Base-by-base conservation (phyloP, 2,888 invertebrate genomes). In the Flabesymbios commensalis region DNA sequence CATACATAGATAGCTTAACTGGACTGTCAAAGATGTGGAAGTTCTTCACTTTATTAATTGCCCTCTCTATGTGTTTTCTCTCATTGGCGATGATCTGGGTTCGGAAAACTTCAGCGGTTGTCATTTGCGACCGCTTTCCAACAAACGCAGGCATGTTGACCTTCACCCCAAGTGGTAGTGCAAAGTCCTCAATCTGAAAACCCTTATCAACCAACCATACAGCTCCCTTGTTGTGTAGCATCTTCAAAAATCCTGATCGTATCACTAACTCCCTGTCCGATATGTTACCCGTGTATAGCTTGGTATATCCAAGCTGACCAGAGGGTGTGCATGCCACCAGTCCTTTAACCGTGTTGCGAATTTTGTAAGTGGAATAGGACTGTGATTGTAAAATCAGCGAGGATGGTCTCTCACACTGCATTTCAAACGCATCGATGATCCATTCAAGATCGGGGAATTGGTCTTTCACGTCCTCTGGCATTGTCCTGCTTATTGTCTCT, bases 341-440 rank as follows among this genome's bases (percentile, higher is more conserved):
- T 3, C 36, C 48, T 45, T 55, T 60, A 4, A 43, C 45, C 5
- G 60, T 60, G 28, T 55, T 55, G 29, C 54, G 28, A 26, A 54
- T 60, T 47, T 47, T 60, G 48, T 60, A 55, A 26, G 14, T 60
- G 5, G 31, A 57, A 28, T 57, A 57, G 3, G 47, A 32, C 19
- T 57, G 2, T 31, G 47, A 57, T 10, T 57, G 57, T n/a, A 47
- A 29, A 7, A 32, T 19, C 32, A 29, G 22, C 5, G 47, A 57
- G 22, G 31, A n/a, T 47, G 57, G 57, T 24, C 47, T 7, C 33
- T 36, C 32, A 19, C 14, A 22, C 47, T 53, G 53, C 5, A 53
- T 53, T 53, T 57, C 57, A 47, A 57, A 57, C 7, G 48, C 54
- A 47, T 60, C 60, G 55, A 54, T 60, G 39, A 60, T 55, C 42